phyloP scores from a whole-genome alignment of 2,797 vertebrate species.

The Dicrostonyx torquatus region DNA sequence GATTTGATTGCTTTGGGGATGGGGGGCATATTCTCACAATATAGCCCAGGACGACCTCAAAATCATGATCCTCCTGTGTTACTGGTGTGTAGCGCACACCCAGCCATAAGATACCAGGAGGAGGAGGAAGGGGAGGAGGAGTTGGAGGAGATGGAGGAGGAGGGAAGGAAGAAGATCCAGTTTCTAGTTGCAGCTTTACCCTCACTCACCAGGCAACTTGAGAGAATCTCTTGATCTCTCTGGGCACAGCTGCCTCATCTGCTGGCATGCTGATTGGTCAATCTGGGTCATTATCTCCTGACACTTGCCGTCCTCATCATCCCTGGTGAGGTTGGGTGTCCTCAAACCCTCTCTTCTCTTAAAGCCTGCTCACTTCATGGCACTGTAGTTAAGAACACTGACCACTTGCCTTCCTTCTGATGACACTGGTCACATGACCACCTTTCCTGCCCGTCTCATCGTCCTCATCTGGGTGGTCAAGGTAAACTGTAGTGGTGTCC shows the following conservation, averaged over 20 bases:
- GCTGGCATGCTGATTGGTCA: neutral
- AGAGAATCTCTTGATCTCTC: conserved; percentile 43
- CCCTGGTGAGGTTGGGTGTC: neutral
- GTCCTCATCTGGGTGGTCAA: neutral
- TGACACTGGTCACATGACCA: neutral
- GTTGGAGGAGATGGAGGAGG: neutral
- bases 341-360: neutral
- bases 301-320: neutral
- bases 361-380: neutral
- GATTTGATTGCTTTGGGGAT: neutral
- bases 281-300: conserved; percentile 24
- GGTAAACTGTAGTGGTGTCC: neutral
- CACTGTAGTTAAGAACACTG: neutral
- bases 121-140: neutral
- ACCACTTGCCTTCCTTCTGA: neutral
- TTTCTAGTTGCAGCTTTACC: neutral
- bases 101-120: neutral
- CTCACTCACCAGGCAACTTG: neutral
- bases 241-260: neutral
- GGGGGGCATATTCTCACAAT: neutral
- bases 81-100: neutral
- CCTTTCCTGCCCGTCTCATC: neutral
- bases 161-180: neutral
- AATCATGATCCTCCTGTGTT: neutral
- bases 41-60: neutral